Percentiles rank a stretch among this genome's conserved stretches.
phyloP scores from a whole-genome alignment of 2,113 vertebrate genomes.

The Danio rerio region DNA sequence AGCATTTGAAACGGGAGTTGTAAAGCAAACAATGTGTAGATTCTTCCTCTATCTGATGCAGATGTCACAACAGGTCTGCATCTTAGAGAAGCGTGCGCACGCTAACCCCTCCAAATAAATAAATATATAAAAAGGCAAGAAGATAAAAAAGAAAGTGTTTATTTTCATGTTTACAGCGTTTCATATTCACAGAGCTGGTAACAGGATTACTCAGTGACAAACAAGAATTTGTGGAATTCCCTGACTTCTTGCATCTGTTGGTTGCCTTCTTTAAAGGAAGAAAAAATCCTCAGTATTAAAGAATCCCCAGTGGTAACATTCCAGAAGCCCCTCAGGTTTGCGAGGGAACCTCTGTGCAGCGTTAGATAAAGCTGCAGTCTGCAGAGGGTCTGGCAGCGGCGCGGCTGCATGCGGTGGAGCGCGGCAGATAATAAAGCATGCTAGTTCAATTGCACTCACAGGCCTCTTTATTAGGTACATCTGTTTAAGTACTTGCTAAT shows the following conservation, averaged over 20 bases:
- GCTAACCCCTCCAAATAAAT: conserved; percentile 31
- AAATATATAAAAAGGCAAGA: conserved; percentile 15
- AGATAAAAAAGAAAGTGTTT: conserved; percentile 57
- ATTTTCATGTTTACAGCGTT: conserved; percentile 77
- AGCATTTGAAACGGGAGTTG: conserved; percentile 62
- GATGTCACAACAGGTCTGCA: conserved; percentile 64
- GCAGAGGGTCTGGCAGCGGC: conserved; percentile 59
- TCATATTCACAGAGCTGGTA: conserved; percentile 75
- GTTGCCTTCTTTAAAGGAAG: conserved; percentile 63
- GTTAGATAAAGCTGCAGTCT: conserved; percentile 73
- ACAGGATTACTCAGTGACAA: conserved; percentile 82
- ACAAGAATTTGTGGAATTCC: conserved; percentile 80
- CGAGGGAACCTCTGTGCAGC: conserved; percentile 70
- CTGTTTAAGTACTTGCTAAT: no score
- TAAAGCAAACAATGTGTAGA: conserved; percentile 59
- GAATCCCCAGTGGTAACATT: conserved; percentile 69
- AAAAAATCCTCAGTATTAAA: conserved; percentile 59
- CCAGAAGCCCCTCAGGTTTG: conserved; percentile 76
- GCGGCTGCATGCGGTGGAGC: conserved; percentile 48
- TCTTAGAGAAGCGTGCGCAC: conserved; percentile 67
- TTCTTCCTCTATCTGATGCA: conserved; percentile 58
- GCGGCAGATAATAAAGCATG: conserved; percentile 60
- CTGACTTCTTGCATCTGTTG: conserved; percentile 73
- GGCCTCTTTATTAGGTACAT: conserved; percentile 41
- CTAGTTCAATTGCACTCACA: conserved; percentile 48